These are phyloP conservation scores for Macrosoma leucophasiata DNA, from an alignment of 2,888 invertebrate species.

Conservation along the genomic window DNA sequence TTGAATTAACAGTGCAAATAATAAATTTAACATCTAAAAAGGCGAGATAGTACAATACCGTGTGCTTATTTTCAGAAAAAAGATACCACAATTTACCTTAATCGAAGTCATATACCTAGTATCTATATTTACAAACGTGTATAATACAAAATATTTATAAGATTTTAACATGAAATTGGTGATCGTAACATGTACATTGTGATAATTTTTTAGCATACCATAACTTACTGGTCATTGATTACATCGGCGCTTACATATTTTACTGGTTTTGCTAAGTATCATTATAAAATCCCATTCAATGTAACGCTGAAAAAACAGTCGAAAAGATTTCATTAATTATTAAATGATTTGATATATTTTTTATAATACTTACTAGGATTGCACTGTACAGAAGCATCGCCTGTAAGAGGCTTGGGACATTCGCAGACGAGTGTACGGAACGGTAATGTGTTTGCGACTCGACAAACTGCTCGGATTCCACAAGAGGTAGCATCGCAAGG, in stretches of 20 bases:
- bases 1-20: too few relatives aligned
- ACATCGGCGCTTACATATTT: too few relatives aligned
- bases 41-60: too few relatives aligned
- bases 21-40: too few relatives aligned
- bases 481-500: conserved; percentile 89
- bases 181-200: too few relatives aligned
- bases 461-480: conserved; percentile 86
- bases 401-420: conserved; percentile 87
- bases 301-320: not conserved
- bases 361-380: conserved; percentile 79
- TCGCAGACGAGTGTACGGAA: conserved; percentile 92
- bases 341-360: conserved; percentile 1
- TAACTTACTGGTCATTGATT: too few relatives aligned
- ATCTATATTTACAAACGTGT: conserved; percentile 2
- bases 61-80: too few relatives aligned
- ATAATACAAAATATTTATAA: conserved; percentile 1
- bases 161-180: too few relatives aligned
- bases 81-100: too few relatives aligned
- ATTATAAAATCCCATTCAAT: too few relatives aligned
- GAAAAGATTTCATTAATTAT: conserved; percentile 1
- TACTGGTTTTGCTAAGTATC: too few relatives aligned
- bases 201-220: not conserved
- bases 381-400: conserved; percentile 91
- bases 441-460: conserved; percentile 89
- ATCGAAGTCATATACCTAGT: too few relatives aligned